Base-by-base conservation (phyloP, 2,797 vertebrate genomes). In the Danio jaintianensis region DNA sequence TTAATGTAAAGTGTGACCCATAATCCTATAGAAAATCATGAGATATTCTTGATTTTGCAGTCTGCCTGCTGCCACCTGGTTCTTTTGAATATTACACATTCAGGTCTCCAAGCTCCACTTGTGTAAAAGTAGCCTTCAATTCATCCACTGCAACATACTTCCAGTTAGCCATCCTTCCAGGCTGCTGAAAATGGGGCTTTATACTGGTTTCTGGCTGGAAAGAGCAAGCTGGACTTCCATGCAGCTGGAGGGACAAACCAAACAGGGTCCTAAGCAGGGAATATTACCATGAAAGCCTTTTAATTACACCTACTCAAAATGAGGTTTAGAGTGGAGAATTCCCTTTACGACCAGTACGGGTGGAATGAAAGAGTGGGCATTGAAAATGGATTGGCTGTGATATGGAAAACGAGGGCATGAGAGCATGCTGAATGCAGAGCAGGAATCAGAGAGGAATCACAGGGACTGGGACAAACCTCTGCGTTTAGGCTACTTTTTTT, bases 271-370 rank as follows among this genome's bases (percentile, higher is more conserved):
- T 72, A 18, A 58, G 43, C 67, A 71, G 43, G 68, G 48, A 66
- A 69, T 77, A 82, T 58, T 69, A 48, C 12, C 58, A 80, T 52
- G 47, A 72, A 77, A 73, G 71, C 48, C 13, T 82, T 80, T 82
- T 63, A 68, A 68, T 82, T 85, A 77, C 56, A 61, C 58, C 20
- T 78, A 48, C 29, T 80, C 71, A 62, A 15, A 62, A 70, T 52
- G 58, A 71, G 72, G 58, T 71, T 76, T 83, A 80, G 45, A 71
- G 73, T 43, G 3, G 43, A 69, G 69, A 58, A 76, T 78, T 63
- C 47, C 48, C 80, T 72, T 67, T 16, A 48, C 7, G 42, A 61
- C 61, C 20, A 72, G 58, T 40, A 18, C 8, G 18, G 15, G 56
- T 53, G 55, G 36, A 62, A 79, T 43, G 62, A 79, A 45, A 70